Percentiles rank a stretch among this genome's conserved stretches.
Evolutionary conservation across 1,140 invertebrate species (phyloP).

Genomic region (Paraescarpia echinospica): DNA sequence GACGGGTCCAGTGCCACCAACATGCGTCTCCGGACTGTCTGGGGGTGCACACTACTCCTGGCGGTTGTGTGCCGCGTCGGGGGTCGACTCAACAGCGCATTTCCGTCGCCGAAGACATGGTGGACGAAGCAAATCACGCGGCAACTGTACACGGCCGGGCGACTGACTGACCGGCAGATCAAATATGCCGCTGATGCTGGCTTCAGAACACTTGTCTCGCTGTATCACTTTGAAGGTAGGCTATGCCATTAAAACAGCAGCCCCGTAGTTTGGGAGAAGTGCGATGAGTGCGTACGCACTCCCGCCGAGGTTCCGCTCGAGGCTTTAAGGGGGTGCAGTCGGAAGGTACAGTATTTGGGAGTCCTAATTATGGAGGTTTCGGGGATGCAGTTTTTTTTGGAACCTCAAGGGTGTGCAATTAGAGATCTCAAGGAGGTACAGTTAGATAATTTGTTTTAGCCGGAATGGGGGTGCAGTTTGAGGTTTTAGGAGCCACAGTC

Average conservation of each 20-base stretch:
- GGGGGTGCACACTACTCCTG: neutral
- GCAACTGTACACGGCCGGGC: conserved; percentile 42
- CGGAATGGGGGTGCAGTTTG: too few relatives aligned
- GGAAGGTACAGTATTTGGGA: too few relatives aligned
- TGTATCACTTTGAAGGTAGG: conserved; percentile 29
- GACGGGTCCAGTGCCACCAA: neutral
- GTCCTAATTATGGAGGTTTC: too few relatives aligned
- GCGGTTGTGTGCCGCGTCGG: neutral
- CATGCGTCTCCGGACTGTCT: neutral
- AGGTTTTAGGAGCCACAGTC: too few relatives aligned
- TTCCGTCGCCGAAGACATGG: conserved; percentile 39
- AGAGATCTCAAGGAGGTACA: too few relatives aligned
- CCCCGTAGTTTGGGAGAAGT: too few relatives aligned
- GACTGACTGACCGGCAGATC: conserved; percentile 44
- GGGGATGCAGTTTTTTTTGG: too few relatives aligned
- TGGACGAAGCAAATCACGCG: conserved; percentile 50
- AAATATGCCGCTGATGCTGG: conserved; percentile 47
- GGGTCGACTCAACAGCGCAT: neutral
- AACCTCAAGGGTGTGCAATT: too few relatives aligned
- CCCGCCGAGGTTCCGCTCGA: too few relatives aligned
- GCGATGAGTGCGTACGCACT: too few relatives aligned
- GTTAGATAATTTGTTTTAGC: too few relatives aligned
- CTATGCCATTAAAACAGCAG: neutral
- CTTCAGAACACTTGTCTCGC: conserved; percentile 44
- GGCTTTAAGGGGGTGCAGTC: too few relatives aligned